A percentile compares a stretch with the other conserved stretches of the same genome.
phyloP scores from a whole-genome alignment of 2,888 invertebrate species.

The Erebia epiphron region DNA sequence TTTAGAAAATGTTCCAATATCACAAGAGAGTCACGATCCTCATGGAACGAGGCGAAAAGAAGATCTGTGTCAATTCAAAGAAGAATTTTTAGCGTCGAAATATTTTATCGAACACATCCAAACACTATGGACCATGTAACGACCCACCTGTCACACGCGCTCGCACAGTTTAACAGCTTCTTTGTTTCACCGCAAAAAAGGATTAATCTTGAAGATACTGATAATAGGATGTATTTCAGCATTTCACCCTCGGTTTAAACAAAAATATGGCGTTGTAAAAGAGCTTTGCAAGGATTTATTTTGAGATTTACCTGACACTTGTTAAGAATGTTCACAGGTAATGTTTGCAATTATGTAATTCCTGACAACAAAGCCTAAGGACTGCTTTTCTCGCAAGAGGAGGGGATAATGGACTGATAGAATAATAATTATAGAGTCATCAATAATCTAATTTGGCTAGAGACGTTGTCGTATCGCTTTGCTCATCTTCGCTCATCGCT shows the following conservation, averaged over 20 bases:
- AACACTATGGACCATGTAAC: neutral
- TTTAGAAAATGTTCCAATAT: neutral
- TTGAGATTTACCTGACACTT: neutral
- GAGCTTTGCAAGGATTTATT: constrained; percentile 23
- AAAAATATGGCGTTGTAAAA: constrained; percentile 18
- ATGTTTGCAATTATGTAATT: neutral
- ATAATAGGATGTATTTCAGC: constrained; percentile 29
- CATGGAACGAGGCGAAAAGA: neutral
- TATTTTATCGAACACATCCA: constrained; percentile 10
- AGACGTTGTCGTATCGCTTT: neutral
- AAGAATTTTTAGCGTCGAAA: neutral
- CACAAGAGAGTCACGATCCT: neutral
- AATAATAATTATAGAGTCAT: neutral
- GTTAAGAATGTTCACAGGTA: neutral
- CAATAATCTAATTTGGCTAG: neutral
- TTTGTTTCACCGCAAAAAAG: constrained; percentile 39
- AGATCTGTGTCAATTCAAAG: neutral
- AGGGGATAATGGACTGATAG: neutral
- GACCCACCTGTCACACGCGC: constrained; percentile 34
- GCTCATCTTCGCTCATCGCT: neutral
- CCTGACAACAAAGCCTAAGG: neutral
- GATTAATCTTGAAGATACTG: constrained; percentile 36
- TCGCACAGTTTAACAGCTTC: constrained; percentile 34
- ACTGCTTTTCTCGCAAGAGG: neutral
- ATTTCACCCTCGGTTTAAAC: constrained; percentile 23